phyloP scores from a whole-genome alignment of 2,888 invertebrate genomes.

The Hydraecia micacea region DNA sequence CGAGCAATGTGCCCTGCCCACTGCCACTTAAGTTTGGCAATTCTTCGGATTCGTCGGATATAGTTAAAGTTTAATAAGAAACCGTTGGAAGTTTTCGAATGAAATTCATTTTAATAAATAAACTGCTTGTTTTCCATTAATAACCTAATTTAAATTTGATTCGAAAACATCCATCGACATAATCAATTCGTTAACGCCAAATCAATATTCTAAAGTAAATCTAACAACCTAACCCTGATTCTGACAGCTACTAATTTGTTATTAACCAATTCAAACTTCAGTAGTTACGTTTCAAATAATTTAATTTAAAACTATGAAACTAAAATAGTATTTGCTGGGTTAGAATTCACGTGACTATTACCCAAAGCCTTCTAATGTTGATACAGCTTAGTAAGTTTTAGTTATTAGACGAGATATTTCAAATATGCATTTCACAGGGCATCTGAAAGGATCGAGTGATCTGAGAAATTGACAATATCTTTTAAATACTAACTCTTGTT shows the following conservation, averaged over 20 bases:
- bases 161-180: no score
- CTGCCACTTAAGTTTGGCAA: no score
- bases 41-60: no score
- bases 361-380: not conserved
- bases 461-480: not conserved
- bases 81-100: no score
- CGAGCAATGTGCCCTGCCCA: no score
- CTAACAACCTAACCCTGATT: not conserved
- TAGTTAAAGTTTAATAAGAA: no score
- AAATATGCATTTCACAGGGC: not conserved
- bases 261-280: conserved; percentile 28
- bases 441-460: not conserved
- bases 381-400: not conserved
- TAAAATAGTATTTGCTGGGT: not conserved
- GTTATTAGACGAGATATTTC: not conserved
- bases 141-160: no score
- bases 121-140: no score
- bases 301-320: not conserved
- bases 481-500: not conserved
- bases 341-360: not conserved
- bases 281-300: conserved; percentile 20
- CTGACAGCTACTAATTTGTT: conserved; percentile 22
- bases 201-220: conserved; percentile 2
- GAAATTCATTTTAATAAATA: no score
- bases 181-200: not conserved